Conservation (phyloP, 2,888 invertebrate genomes). For the Coelopa pilipes region DNA sequence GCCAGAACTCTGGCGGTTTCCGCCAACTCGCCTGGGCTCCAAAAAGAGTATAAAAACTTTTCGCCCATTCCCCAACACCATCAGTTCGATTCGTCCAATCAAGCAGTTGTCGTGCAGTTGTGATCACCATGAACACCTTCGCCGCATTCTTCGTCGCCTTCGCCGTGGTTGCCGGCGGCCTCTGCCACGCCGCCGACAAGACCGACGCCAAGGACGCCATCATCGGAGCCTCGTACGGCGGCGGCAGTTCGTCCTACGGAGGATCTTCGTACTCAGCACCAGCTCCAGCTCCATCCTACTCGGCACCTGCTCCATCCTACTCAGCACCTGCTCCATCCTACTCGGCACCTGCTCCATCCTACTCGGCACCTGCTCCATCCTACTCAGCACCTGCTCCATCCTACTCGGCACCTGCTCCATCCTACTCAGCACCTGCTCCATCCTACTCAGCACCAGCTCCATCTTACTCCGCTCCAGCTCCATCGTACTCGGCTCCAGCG, state of each 20-base stretch:
- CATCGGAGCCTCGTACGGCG: constrained; percentile 11
- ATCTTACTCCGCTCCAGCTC: constrained; percentile 49
- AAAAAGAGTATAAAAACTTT: constrained; percentile 21
- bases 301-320: constrained; percentile 52
- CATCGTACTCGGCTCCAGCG: constrained; percentile 51
- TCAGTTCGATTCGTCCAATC: constrained; percentile 26
- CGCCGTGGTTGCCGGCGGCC: neutral
- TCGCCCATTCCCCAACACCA: neutral
- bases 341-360: constrained; percentile 43
- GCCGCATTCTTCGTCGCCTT: constrained; percentile 2
- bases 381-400: constrained; percentile 34
- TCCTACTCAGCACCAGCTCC: constrained; percentile 45
- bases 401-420: constrained; percentile 26
- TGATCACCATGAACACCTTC: constrained; percentile 17
- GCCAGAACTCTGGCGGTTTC: too few species aligned
- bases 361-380: constrained; percentile 35
- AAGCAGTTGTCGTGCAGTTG: constrained; percentile 3
- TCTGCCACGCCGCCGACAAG: constrained; percentile 18
- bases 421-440: constrained; percentile 29
- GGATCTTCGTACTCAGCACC: constrained; percentile 32
- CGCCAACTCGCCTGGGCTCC: neutral
- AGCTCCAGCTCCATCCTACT: constrained; percentile 43
- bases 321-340: constrained; percentile 47
- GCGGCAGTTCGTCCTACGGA: constrained; percentile 35
- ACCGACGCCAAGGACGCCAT: constrained; percentile 7